These are phyloP conservation scores for Pelecanoides urinatrix DNA, from an alignment of 2,113 vertebrate genomes.

Conservation along the genomic window DNA sequence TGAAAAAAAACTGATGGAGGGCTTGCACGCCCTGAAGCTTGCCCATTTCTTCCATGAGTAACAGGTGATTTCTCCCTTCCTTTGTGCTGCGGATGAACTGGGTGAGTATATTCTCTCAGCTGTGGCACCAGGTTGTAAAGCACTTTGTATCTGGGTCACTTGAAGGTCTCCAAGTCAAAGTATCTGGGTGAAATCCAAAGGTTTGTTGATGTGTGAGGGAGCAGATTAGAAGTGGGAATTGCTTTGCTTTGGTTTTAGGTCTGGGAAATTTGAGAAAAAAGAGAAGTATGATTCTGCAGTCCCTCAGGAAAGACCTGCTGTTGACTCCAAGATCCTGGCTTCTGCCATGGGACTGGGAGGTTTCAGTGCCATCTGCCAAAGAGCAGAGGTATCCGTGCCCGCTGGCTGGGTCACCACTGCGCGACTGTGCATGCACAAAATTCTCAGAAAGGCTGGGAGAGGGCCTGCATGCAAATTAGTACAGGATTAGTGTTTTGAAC, in stretches of 20 bases:
- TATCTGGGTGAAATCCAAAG: neutral
- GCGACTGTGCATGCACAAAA: neutral
- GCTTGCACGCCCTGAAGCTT: neutral
- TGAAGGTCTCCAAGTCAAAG: neutral
- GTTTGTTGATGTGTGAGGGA: neutral
- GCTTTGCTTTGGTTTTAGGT: neutral
- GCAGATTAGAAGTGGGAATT: neutral
- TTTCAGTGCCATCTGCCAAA: constrained; percentile 27
- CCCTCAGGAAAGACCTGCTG: neutral
- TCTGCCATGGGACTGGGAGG: neutral
- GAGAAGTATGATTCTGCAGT: neutral
- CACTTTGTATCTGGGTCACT: neutral
- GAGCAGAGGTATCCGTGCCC: neutral
- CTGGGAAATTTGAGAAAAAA: neutral
- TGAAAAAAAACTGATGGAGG: neutral
- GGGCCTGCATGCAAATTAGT: neutral
- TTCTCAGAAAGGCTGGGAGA: neutral
- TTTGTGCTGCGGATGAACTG: neutral
- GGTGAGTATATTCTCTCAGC: neutral
- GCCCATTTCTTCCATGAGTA: neutral
- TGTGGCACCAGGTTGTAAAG: neutral
- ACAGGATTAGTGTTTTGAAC: neutral
- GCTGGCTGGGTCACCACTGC: neutral
- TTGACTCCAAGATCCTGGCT: neutral
- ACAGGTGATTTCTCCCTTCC: neutral